Evolutionary conservation across 2,888 invertebrate genomes (phyloP).

Genomic region (Tanaodytes sp.): DNA sequence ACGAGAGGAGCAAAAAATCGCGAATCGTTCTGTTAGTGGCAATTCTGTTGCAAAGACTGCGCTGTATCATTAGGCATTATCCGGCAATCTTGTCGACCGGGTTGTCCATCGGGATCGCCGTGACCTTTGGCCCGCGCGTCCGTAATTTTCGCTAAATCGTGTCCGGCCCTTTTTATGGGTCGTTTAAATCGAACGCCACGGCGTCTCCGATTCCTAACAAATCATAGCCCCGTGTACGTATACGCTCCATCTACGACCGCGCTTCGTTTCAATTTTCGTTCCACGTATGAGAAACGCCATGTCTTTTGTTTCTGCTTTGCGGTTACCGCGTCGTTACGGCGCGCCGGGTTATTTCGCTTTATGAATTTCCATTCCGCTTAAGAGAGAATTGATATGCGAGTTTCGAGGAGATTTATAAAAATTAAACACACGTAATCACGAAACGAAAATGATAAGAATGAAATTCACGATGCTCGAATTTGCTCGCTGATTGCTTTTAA

Average conservation of each 20-base stretch:
- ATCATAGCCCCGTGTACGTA: constrained; percentile 18
- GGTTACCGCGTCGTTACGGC: constrained; percentile 30
- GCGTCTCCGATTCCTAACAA: too few relatives aligned
- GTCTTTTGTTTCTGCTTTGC: constrained; percentile 27
- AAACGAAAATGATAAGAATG: too few relatives aligned
- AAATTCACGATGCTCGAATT: too few relatives aligned
- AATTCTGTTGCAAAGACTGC: constrained; percentile 43
- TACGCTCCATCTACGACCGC: too few relatives aligned
- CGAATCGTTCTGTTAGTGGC: constrained; percentile 43
- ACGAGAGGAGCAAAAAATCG: constrained; percentile 16
- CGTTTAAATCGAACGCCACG: constrained; percentile 65
- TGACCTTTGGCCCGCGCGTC: constrained; percentile 66
- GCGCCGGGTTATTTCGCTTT: constrained; percentile 34
- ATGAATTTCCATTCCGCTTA: constrained; percentile 40
- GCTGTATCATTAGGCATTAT: constrained; percentile 65
- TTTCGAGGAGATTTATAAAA: background rate
- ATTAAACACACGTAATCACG: too few relatives aligned
- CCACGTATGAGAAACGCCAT: constrained; percentile 21
- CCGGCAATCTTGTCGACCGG: constrained; percentile 64
- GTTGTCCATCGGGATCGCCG: constrained; percentile 61
- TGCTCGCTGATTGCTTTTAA: too few relatives aligned
- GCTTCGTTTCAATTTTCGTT: constrained; percentile 23
- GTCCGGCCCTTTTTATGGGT: constrained; percentile 66
- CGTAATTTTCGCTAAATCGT: constrained; percentile 69
- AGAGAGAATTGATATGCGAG: constrained; percentile 6